These are phyloP conservation scores for Oryzaephilus surinamensis DNA, from an alignment of 1,140 invertebrate species.

Conservation along the genomic window DNA sequence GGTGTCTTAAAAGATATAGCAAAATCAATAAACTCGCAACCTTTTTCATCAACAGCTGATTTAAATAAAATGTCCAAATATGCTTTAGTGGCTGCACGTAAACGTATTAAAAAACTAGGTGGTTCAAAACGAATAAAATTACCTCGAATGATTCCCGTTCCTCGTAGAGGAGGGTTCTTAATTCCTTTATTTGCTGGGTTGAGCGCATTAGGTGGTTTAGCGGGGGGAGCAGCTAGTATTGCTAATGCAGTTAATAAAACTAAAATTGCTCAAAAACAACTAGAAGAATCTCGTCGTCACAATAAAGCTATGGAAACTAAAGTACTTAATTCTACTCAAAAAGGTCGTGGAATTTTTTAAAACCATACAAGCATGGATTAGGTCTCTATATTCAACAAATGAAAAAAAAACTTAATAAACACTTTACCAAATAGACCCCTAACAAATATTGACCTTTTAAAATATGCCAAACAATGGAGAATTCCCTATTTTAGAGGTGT, in stretches of 20 bases:
- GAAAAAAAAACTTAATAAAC: background rate
- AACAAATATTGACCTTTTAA: constrained; percentile 2
- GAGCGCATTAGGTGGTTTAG: constrained; percentile 5
- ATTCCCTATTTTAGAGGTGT: constrained; percentile 22
- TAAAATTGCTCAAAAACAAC: too few relatives aligned
- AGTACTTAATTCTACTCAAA: too few relatives aligned
- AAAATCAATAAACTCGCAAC: too few relatives aligned
- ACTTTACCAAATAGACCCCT: constrained; percentile 1
- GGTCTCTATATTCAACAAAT: background rate
- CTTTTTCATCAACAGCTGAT: too few relatives aligned
- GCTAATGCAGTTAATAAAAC: constrained; percentile 7
- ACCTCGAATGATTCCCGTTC: too few relatives aligned
- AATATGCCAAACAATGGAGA: background rate
- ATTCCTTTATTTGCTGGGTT: background rate
- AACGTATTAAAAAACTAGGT: too few relatives aligned
- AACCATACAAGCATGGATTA: too few relatives aligned
- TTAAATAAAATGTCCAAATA: too few relatives aligned
- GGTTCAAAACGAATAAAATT: too few relatives aligned
- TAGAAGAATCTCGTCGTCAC: background rate
- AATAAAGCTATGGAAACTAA: constrained; percentile 1
- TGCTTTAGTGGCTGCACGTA: too few relatives aligned
- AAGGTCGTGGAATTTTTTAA: too few relatives aligned
- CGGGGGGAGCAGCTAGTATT: constrained; percentile 6
- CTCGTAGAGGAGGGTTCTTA: constrained; percentile 4
- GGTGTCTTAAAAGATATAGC: too few relatives aligned